Base-by-base conservation (phyloP, 2,113 vertebrate genomes). In the Scophthalmus maximus region DNA sequence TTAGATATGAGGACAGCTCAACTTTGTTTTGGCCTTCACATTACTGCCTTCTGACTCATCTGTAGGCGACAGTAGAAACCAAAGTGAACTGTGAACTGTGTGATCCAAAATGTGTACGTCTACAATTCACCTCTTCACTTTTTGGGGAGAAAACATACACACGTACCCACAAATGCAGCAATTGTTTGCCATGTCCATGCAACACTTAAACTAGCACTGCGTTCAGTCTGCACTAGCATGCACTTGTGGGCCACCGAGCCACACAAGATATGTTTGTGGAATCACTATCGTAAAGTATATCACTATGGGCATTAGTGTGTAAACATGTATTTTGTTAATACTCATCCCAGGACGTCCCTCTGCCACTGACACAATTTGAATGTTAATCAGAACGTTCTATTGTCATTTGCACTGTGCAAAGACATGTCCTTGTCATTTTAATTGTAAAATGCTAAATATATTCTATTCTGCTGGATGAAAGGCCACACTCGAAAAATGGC, bases 291-390 rank as follows among this genome's bases (percentile, higher is more conserved):
- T n/a, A n/a, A n/a, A n/a, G n/a, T n/a, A n/a, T n/a, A n/a, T n/a
- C n/a, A n/a, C n/a, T n/a, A n/a, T n/a, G n/a, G n/a, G n/a, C n/a
- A n/a, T n/a, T n/a, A n/a, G n/a, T n/a, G n/a, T n/a, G n/a, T n/a
- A n/a, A n/a, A n/a, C n/a, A n/a, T n/a, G n/a, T n/a, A n/a, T n/a
- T 10, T 4, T 6, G 17, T 30, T 26, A n/a, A 12, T 14, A n/a
- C n/a, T n/a, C 32, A 14, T 23, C 57, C 12, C 25, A 46, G 18
- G 22, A 26, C 17, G 23, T 26, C 53, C 8, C 18, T 62, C 34
- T 53, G 38, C 23, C n/a, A 25, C 23, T 32, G 53, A 56, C 25
- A 49, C 20, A 1, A 22, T 68, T 42, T 79, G 34, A 76, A 82
- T 79, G 76, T 68, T 73, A 51, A 47, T 22, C n/a, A 17, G n/a